phyloP scores from a whole-genome alignment of 2,113 vertebrate species.

The Phalacrocorax pelagicus region DNA sequence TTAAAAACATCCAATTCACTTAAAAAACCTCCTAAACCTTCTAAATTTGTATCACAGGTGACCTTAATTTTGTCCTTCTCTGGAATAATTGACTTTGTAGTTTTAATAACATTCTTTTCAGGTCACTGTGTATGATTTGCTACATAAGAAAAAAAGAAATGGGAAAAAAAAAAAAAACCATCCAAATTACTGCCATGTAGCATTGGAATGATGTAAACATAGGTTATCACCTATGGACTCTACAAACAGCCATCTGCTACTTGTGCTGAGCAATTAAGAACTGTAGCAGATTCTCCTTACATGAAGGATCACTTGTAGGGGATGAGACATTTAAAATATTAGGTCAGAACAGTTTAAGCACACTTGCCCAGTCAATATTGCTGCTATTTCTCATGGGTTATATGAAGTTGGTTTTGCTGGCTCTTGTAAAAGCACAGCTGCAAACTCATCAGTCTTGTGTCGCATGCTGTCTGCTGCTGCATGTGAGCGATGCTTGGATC shows the following conservation, averaged over 20 bases:
- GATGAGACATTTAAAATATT: background rate
- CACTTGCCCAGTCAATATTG: background rate
- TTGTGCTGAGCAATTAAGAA: background rate
- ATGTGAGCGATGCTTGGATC: background rate
- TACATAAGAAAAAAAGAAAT: background rate
- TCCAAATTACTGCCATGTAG: background rate
- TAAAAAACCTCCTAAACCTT: background rate
- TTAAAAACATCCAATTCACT: background rate
- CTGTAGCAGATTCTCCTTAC: background rate
- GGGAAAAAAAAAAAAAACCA: rapidly evolving
- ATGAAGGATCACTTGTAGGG: background rate
- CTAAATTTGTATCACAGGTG: background rate
- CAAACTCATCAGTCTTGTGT: background rate
- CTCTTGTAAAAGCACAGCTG: background rate
- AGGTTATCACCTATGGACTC: background rate
- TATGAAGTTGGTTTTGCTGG: background rate
- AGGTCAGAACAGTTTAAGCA: background rate
- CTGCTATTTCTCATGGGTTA: background rate
- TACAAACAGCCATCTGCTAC: background rate
- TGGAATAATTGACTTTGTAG: background rate
- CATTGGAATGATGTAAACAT: background rate
- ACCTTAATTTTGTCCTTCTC: background rate
- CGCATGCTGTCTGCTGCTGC: background rate
- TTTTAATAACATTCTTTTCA: background rate
- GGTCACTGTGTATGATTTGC: background rate